phyloP scores from a whole-genome alignment of 2,113 vertebrate genomes.

The Panthera tigris region DNA sequence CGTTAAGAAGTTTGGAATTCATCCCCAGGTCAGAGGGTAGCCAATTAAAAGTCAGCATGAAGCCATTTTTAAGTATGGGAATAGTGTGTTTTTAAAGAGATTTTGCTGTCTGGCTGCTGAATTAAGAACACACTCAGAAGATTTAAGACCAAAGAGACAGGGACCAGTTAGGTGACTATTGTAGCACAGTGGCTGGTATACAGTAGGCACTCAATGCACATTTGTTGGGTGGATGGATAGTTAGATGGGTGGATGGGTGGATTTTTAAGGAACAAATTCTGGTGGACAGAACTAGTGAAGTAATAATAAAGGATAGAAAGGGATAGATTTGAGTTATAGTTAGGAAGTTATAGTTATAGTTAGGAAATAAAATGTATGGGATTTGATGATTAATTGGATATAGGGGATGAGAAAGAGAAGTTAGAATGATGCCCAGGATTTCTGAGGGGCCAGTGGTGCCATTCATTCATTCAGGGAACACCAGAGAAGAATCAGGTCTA shows the following conservation, averaged over 20 bases:
- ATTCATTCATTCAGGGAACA: background rate
- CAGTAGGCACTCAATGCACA: background rate
- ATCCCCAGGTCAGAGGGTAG: background rate
- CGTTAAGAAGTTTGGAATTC: constrained; percentile 43
- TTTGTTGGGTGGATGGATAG: background rate
- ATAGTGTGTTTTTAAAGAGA: background rate
- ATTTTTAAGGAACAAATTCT: constrained; percentile 3
- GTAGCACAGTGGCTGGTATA: background rate
- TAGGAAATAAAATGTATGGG: constrained; percentile 19
- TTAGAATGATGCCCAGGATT: background rate
- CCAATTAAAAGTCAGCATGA: background rate
- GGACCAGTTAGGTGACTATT: background rate
- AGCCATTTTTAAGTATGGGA: background rate
- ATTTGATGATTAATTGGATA: constrained; percentile 40
- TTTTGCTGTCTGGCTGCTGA: background rate
- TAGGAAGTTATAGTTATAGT: constrained; percentile 37
- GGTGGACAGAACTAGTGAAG: background rate
- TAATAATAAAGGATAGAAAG: constrained; percentile 19
- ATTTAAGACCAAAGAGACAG: background rate
- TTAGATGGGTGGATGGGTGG: background rate
- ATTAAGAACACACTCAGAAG: background rate
- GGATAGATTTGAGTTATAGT: constrained; percentile 4
- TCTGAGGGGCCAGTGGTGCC: background rate
- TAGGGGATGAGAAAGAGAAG: background rate
- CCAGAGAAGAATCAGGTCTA: constrained; percentile 16